Evolutionary conservation across 35 echinoderm and acorn worm genomes (phyloP).

Genomic region (Ophioderma brevispina): DNA sequence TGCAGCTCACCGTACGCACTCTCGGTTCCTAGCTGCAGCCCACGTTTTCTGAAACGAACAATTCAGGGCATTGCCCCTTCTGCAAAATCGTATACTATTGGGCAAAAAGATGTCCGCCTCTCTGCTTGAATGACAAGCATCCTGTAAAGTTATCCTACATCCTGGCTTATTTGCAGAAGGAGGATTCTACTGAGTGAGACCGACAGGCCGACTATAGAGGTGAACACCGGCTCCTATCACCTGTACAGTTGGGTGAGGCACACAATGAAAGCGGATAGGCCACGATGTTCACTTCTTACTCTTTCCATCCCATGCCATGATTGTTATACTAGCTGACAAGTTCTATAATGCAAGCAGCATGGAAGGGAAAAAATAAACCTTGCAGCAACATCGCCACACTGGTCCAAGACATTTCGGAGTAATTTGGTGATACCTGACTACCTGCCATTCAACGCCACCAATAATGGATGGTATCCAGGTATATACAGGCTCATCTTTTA

Average conservation of each 20-base stretch:
- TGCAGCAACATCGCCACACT: not conserved
- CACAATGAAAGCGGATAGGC: not conserved
- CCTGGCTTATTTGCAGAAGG: not conserved
- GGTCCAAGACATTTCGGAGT: not conserved
- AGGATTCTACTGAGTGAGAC: not conserved
- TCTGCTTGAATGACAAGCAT: constrained; percentile 5
- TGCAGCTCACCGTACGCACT: not conserved
- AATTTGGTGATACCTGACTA: not conserved
- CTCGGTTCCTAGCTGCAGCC: not conserved
- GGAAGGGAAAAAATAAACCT: not conserved
- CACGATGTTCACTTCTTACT: not conserved
- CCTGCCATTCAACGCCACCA: not conserved
- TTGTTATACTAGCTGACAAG: not conserved
- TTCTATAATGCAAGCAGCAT: not conserved
- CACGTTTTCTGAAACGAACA: not conserved
- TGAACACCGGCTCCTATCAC: not conserved
- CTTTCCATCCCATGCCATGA: not conserved
- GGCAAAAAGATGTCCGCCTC: not conserved
- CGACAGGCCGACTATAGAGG: not conserved
- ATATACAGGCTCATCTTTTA: no score
- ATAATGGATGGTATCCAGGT: not conserved
- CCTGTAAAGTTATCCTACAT: not conserved
- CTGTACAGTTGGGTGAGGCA: not conserved
- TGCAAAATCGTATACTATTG: not conserved
- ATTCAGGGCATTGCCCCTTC: not conserved